phyloP scores from a whole-genome alignment of 2,113 vertebrate genomes.

The Noturus placidus region DNA sequence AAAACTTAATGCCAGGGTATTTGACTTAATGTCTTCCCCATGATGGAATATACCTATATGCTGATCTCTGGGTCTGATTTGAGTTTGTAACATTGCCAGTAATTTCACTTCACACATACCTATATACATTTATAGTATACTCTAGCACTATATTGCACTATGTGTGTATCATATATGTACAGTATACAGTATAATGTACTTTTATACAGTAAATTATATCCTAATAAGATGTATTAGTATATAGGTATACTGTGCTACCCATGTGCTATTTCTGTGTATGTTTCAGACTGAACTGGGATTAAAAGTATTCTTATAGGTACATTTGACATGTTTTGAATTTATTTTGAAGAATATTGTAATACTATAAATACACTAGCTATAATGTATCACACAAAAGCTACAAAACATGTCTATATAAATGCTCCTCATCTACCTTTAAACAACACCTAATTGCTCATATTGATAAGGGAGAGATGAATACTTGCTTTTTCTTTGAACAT shows the following conservation, averaged over 20 bases:
- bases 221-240: background rate
- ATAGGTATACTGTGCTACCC: background rate
- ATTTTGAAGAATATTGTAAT: background rate
- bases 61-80: background rate
- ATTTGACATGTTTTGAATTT: background rate
- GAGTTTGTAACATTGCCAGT: background rate
- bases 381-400: background rate
- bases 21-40: background rate
- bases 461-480: background rate
- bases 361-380: background rate
- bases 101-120: background rate
- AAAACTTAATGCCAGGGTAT: background rate
- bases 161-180: background rate
- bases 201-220: background rate
- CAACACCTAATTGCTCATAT: background rate
- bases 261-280: background rate
- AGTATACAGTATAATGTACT: background rate
- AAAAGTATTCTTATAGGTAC: background rate
- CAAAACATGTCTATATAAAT: background rate
- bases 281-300: background rate
- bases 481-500: background rate
- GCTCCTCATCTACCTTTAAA: background rate
- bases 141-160: background rate
- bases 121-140: background rate
- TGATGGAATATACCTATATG: background rate